These are phyloP conservation scores for Diaprepes abbreviatus DNA, from an alignment of 2,888 invertebrate genomes.

Conservation along the genomic window DNA sequence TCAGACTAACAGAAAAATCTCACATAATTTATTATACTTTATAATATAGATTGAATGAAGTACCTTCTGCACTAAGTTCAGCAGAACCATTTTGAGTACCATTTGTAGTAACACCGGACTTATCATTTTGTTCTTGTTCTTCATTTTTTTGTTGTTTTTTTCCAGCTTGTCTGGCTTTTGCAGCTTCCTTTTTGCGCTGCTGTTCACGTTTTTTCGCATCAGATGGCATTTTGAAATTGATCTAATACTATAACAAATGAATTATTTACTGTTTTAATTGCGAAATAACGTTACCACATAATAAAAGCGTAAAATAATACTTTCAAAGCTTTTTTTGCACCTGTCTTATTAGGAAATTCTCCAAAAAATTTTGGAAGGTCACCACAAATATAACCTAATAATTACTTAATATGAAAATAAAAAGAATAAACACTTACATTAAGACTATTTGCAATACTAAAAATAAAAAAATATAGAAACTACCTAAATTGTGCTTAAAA, in stretches of 20 bases:
- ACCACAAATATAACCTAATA: constrained; percentile 28
- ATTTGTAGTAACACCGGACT: constrained; percentile 50
- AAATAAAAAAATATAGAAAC: neutral
- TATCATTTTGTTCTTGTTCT: constrained; percentile 64
- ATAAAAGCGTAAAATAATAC: constrained; percentile 30
- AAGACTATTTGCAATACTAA: neutral
- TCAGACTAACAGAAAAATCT: too few relatives aligned
- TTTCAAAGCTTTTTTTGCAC: constrained; percentile 38
- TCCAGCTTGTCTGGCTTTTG: constrained; percentile 76
- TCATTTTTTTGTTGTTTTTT: constrained; percentile 67
- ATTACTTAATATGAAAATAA: neutral
- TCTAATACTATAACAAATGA: neutral
- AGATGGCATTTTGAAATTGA: constrained; percentile 85
- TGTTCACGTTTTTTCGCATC: constrained; percentile 98
- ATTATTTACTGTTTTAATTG: neutral
- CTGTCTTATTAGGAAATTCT: constrained; percentile 19
- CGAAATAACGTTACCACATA: neutral
- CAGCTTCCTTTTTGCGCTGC: constrained; percentile 96
- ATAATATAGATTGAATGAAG: neutral
- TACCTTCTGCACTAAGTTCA: constrained; percentile 82
- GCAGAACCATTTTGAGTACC: constrained; percentile 53
- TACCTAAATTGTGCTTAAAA: constrained; percentile 11
- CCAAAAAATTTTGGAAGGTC: constrained; percentile 32
- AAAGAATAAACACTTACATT: neutral
- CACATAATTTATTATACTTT: too few relatives aligned